Percentiles rank a stretch among this genome's conserved stretches.
These are phyloP conservation scores for Scomber colias DNA, from an alignment of 2,113 vertebrate genomes.

Conservation along the genomic window DNA sequence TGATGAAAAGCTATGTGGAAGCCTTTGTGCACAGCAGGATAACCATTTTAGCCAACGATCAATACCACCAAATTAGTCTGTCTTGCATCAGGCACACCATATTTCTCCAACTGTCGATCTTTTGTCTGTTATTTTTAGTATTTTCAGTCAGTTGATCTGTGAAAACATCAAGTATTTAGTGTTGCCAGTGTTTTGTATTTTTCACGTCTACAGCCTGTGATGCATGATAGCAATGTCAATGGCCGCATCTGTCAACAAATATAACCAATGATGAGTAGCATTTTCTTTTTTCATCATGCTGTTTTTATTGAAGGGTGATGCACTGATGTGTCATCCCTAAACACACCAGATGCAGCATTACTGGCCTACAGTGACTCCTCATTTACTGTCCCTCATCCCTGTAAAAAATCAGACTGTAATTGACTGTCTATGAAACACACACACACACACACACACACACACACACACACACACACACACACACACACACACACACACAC, in stretches of 20 bases:
- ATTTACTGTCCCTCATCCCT: not conserved
- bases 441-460: not conserved
- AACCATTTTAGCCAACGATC: not conserved
- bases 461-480: not conserved
- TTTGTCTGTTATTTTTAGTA: not conserved
- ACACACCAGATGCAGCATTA: conserved; percentile 6
- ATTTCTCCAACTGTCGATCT: not conserved
- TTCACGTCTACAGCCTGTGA: too few relatives aligned
- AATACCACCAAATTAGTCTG: not conserved
- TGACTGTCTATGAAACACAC: not conserved
- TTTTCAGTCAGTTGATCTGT: not conserved
- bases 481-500: not conserved
- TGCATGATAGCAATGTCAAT: too few relatives aligned
- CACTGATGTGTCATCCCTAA: conserved; percentile 14
- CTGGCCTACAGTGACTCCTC: conserved; percentile 2
- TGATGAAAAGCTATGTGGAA: conserved; percentile 14
- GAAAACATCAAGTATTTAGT: too few relatives aligned
- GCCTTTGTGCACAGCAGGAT: not conserved
- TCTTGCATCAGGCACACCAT: not conserved
- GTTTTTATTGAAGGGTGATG: not conserved
- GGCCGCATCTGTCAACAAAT: too few relatives aligned
- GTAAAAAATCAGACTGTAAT: conserved; percentile 23
- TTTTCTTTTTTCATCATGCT: not conserved
- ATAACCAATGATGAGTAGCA: not conserved
- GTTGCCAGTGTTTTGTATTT: not conserved